A percentile compares a stretch with the other conserved stretches of the same genome.
Evolutionary conservation across 2,113 vertebrate species (phyloP).

Genomic region (Carassius gibelio): DNA sequence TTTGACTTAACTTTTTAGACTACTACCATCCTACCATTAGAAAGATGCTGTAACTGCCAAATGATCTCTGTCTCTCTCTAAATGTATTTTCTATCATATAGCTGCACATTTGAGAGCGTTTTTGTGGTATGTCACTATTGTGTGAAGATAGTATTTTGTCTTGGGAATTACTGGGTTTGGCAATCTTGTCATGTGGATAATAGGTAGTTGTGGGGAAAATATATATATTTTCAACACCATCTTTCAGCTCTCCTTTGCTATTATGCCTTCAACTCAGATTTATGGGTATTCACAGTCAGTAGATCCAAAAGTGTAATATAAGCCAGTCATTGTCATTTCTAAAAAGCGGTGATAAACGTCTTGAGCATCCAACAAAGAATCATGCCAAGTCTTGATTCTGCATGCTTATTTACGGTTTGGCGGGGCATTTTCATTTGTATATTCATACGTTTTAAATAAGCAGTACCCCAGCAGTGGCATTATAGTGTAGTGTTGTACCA

Average conservation of each 20-base stretch:
- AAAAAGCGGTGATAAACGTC: background rate
- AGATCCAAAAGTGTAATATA: background rate
- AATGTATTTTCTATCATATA: background rate
- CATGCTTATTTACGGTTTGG: background rate
- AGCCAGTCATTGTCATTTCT: constrained; percentile 5
- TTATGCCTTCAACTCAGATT: constrained; percentile 7
- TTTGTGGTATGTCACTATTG: constrained; percentile 6
- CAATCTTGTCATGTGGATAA: background rate
- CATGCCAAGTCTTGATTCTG: background rate
- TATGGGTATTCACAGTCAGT: background rate
- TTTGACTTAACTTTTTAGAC: background rate
- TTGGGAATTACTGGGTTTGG: constrained; percentile 7
- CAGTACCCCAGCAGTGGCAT: background rate
- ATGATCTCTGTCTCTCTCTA: background rate
- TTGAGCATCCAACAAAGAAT: background rate
- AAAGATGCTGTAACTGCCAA: background rate
- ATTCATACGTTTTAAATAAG: background rate
- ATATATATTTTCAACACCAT: constrained; percentile 6
- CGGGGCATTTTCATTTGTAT: background rate
- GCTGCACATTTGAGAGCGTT: background rate
- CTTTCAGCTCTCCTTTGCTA: constrained; percentile 18
- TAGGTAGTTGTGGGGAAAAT: background rate
- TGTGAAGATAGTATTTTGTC: background rate
- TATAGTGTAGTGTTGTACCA: background rate
- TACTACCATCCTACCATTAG: background rate